Evolutionary conservation across 2,888 invertebrate genomes (phyloP).

Genomic region (Phorcus lineatus): DNA sequence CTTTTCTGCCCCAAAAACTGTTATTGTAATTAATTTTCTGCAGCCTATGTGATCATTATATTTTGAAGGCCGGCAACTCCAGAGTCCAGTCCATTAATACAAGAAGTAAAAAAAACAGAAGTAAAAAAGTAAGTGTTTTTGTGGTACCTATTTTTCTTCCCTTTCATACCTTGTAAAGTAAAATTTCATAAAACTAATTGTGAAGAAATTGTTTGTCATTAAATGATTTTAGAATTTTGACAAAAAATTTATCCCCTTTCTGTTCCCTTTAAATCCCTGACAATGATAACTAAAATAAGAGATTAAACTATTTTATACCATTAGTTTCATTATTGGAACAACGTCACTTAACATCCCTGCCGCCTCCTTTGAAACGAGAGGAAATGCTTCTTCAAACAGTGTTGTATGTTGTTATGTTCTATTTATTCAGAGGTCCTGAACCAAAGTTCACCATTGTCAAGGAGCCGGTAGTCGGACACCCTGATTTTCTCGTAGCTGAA

Average conservation of each 20-base stretch:
- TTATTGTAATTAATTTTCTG: too few species aligned
- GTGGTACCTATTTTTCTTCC: too few species aligned
- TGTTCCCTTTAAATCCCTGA: not conserved
- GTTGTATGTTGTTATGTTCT: not conserved
- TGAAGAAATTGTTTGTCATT: too few species aligned
- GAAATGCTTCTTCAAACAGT: not conserved
- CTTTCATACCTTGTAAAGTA: too few species aligned
- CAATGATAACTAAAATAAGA: not conserved
- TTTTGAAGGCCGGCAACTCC: not conserved
- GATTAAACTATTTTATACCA: not conserved
- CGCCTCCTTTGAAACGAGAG: too few species aligned
- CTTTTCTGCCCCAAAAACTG: too few species aligned
- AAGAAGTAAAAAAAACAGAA: constrained; percentile 14
- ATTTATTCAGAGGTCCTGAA: constrained; percentile 42
- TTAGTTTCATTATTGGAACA: too few species aligned
- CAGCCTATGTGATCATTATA: too few species aligned
- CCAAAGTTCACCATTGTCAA: constrained; percentile 73
- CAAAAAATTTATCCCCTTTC: too few species aligned
- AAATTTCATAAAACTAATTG: too few species aligned
- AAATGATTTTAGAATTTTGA: too few species aligned
- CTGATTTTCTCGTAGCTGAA: constrained; percentile 74
- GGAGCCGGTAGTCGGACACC: constrained; percentile 73
- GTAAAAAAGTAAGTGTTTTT: constrained; percentile 20
- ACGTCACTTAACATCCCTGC: too few species aligned
- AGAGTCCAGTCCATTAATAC: not conserved